A percentile compares a stretch with the other conserved stretches of the same genome.
These are phyloP conservation scores for Aleadryas rufinucha DNA, from an alignment of 2,113 vertebrate genomes.

Conservation along the genomic window DNA sequence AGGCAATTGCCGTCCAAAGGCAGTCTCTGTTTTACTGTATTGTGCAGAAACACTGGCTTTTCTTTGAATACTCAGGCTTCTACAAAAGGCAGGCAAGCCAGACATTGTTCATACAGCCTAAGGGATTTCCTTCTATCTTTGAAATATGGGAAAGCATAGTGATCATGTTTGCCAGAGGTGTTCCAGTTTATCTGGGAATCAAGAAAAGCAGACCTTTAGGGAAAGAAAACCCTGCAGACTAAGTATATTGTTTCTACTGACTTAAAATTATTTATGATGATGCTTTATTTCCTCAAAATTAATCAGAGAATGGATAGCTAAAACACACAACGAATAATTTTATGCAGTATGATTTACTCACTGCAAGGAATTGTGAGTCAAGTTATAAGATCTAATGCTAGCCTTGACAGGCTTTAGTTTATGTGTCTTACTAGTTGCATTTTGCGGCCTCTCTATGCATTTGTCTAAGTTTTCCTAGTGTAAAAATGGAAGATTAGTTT, in stretches of 20 bases:
- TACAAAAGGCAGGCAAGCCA: not conserved
- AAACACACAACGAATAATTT: not conserved
- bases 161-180: not conserved
- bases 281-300: not conserved
- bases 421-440: not conserved
- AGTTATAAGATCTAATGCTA: not conserved
- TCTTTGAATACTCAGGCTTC: not conserved
- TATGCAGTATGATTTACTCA: not conserved
- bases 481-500: not conserved
- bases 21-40: not conserved
- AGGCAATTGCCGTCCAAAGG: not conserved
- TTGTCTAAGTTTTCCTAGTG: not conserved
- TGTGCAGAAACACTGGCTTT: not conserved
- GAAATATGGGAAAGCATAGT: not conserved
- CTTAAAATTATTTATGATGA: not conserved
- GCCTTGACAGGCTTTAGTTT: not conserved
- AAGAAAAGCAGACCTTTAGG: not conserved
- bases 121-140: not conserved
- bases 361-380: not conserved
- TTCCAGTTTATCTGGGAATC: not conserved
- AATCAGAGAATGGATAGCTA: not conserved
- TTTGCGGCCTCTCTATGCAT: not conserved
- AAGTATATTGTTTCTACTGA: not conserved
- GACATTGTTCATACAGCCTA: not conserved
- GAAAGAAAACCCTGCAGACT: not conserved